Percentiles rank a stretch among this genome's conserved stretches.
phyloP scores from a whole-genome alignment of 1,140 invertebrate genomes.

The Holcopasites calliopsidis region DNA sequence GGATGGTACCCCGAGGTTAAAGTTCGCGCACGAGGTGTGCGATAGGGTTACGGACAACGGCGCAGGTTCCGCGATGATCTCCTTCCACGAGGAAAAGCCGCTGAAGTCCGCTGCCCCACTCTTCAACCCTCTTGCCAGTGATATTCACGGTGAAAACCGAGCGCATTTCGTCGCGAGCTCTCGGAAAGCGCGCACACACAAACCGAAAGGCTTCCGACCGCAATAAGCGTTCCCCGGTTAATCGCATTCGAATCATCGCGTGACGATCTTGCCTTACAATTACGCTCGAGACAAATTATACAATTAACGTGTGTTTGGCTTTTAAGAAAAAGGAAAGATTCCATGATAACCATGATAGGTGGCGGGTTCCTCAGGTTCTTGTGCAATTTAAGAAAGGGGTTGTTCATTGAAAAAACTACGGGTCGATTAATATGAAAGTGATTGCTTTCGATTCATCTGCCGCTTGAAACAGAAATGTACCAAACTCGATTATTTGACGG shows the following conservation, averaged over 20 bases:
- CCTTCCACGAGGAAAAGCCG: constrained; percentile 32
- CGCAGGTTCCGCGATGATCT: constrained; percentile 36
- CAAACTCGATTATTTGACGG: too few species aligned
- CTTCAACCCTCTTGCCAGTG: not conserved
- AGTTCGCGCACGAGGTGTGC: not conserved
- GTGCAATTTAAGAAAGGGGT: too few species aligned
- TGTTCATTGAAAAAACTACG: too few species aligned
- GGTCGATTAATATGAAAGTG: too few species aligned
- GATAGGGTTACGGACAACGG: not conserved
- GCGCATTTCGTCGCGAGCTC: constrained; percentile 49
- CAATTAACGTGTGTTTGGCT: too few species aligned
- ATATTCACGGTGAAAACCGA: constrained; percentile 30
- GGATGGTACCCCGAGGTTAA: not conserved
- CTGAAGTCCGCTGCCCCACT: not conserved
- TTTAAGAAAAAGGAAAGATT: too few species aligned
- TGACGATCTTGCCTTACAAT: too few species aligned
- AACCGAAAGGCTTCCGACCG: not conserved
- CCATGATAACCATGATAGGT: too few species aligned
- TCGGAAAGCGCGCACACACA: constrained; percentile 37
- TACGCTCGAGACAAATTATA: too few species aligned
- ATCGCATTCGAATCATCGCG: not conserved
- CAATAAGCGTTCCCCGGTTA: not conserved
- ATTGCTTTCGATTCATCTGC: too few species aligned
- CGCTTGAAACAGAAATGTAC: too few species aligned
- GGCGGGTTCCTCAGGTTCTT: too few species aligned